Evolutionary conservation across 2,113 vertebrate genomes (phyloP).

Genomic region (Chaetorhynchus papuensis): DNA sequence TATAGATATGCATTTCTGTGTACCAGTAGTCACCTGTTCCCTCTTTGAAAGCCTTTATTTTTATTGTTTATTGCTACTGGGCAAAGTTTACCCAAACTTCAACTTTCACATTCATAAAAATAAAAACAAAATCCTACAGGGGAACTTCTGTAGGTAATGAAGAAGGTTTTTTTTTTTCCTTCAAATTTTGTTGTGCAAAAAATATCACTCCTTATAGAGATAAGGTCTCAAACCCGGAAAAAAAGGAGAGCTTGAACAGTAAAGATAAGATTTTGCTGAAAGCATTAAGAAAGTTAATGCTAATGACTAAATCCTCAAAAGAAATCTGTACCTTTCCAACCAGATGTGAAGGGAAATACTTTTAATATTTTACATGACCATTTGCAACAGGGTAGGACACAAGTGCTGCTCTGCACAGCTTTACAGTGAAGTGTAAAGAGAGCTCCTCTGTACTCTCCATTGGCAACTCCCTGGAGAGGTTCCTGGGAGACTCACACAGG

Average conservation of each 20-base stretch:
- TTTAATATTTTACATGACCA: not conserved
- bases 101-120: not conserved
- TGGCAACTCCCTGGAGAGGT: not conserved
- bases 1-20: not conserved
- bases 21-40: not conserved
- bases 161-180: not conserved
- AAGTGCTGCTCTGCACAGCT: not conserved
- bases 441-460: not conserved
- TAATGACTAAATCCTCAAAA: not conserved
- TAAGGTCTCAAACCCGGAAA: constrained; percentile 7
- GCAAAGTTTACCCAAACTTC: not conserved
- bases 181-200: not conserved
- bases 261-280: constrained; percentile 1
- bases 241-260: not conserved
- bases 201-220: not conserved
- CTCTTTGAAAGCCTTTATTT: not conserved
- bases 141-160: not conserved
- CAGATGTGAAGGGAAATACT: not conserved
- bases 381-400: not conserved
- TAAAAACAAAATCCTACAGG: not conserved
- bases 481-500: not conserved
- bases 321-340: not conserved
- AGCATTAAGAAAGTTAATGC: not conserved
- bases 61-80: not conserved
- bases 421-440: not conserved